Conservation (phyloP, 2,888 invertebrate genomes). For the Parnassius orleans region DNA sequence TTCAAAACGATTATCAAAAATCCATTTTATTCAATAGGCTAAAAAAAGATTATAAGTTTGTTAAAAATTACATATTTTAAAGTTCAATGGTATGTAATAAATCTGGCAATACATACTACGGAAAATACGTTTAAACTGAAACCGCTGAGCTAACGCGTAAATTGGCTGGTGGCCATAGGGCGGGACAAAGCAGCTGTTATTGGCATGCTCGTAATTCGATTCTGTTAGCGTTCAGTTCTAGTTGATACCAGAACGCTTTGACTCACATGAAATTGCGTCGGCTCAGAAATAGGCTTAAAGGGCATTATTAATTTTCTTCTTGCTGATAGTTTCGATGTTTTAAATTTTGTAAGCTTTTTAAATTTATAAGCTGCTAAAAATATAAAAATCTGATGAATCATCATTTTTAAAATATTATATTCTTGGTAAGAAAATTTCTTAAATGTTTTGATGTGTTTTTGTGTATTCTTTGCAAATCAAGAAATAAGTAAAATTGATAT, state of each 20-base stretch:
- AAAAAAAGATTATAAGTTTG: too few relatives aligned
- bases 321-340: neutral
- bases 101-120: constrained; percentile 12
- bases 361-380: too few relatives aligned
- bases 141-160: constrained; percentile 23
- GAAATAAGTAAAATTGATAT: too few relatives aligned
- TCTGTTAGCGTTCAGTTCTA: constrained; percentile 25
- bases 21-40: neutral
- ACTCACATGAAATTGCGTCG: constrained; percentile 20
- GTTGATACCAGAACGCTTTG: constrained; percentile 22
- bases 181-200: constrained; percentile 26
- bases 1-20: too few relatives aligned
- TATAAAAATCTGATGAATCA: too few relatives aligned
- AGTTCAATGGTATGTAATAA: neutral
- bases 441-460: too few relatives aligned
- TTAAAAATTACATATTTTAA: too few relatives aligned
- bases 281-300: neutral
- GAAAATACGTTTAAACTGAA: constrained; percentile 18
- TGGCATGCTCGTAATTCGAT: constrained; percentile 27
- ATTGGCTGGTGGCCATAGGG: constrained; percentile 24
- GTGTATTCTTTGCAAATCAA: too few relatives aligned
- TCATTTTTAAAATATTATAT: too few relatives aligned
- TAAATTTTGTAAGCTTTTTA: too few relatives aligned
- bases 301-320: neutral
- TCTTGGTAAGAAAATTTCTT: too few relatives aligned